Percentiles rank a stretch among this genome's conserved stretches.
Conservation (phyloP, 2,888 invertebrate species). For the Fabriciana adippe region DNA sequence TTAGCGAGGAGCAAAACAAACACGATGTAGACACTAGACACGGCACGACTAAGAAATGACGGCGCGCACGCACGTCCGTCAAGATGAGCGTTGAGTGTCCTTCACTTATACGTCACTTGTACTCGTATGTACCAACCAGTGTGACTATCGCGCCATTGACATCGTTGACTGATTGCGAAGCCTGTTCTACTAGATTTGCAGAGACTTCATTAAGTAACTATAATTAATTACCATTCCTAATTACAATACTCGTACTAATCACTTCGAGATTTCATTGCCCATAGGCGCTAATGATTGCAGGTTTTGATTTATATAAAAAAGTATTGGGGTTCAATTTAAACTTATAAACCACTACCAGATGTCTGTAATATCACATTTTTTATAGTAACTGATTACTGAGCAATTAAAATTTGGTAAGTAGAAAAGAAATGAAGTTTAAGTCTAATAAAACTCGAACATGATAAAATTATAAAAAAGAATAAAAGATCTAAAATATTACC, state of each 20-base stretch:
- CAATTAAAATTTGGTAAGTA: too few relatives aligned
- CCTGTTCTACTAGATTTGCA: conserved; percentile 13
- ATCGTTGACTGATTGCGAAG: conserved; percentile 29
- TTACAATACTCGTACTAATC: conserved; percentile 16
- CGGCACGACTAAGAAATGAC: conserved; percentile 36
- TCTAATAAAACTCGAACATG: too few relatives aligned
- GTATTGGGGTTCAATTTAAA: conserved; percentile 1
- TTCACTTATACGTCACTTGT: conserved; percentile 31
- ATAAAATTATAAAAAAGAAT: too few relatives aligned
- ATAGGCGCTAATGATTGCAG: conserved; percentile 10
- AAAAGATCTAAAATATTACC: too few relatives aligned
- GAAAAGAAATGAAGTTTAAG: too few relatives aligned
- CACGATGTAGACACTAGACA: conserved; percentile 32
- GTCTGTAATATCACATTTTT: neutral
- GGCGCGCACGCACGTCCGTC: conserved; percentile 35
- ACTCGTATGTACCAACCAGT: conserved; percentile 19
- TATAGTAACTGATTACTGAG: too few relatives aligned
- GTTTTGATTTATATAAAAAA: conserved; percentile 4
- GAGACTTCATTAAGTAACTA: conserved; percentile 1
- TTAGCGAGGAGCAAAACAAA: conserved; percentile 26
- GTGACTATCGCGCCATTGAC: conserved; percentile 25
- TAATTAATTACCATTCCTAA: conserved; percentile 14
- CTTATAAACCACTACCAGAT: neutral
- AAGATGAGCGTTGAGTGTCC: conserved; percentile 32
- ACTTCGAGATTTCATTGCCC: conserved; percentile 8